Conservation (phyloP, 2,113 vertebrate genomes). For the Silurus meridionalis region DNA sequence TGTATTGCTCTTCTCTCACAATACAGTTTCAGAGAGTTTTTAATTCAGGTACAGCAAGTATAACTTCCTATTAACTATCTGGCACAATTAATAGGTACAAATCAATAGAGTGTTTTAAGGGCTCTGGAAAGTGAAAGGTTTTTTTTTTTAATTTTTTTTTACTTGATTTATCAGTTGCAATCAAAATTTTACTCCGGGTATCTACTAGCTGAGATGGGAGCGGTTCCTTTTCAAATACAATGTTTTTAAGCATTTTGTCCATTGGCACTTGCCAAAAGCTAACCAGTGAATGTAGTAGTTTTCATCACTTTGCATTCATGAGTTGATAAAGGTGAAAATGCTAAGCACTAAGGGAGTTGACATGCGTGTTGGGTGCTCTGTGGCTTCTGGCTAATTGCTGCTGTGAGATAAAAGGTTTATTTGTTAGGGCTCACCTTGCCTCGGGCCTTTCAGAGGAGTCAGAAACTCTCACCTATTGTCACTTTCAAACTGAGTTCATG, state of each 20-base stretch:
- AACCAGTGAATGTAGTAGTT: constrained; percentile 60
- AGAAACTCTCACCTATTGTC: constrained; percentile 41
- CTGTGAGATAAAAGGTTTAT: constrained; percentile 52
- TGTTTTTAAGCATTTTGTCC: constrained; percentile 55
- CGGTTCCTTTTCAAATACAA: background rate
- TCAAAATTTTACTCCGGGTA: background rate
- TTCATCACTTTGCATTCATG: constrained; percentile 47
- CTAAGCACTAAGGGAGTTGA: constrained; percentile 21
- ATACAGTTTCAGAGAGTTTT: constrained; percentile 70
- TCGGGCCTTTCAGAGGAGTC: constrained; percentile 64
- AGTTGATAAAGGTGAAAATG: constrained; percentile 33
- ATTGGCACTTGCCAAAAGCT: constrained; percentile 55
- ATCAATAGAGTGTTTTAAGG: constrained; percentile 15
- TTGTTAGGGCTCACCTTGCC: constrained; percentile 66
- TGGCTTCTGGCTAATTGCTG: constrained; percentile 62
- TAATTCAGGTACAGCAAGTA: constrained; percentile 71
- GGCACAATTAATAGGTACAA: constrained; percentile 30
- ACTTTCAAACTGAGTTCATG: constrained; percentile 11
- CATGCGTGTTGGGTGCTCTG: constrained; percentile 41
- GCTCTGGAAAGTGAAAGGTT: background rate
- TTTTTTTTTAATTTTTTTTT: background rate
- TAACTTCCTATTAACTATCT: constrained; percentile 16
- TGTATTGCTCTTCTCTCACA: constrained; percentile 60
- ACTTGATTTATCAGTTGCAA: background rate
- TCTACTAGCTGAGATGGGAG: background rate